Conservation (phyloP, 2,797 vertebrate genomes). For the Parotocinclus haroldoi region DNA sequence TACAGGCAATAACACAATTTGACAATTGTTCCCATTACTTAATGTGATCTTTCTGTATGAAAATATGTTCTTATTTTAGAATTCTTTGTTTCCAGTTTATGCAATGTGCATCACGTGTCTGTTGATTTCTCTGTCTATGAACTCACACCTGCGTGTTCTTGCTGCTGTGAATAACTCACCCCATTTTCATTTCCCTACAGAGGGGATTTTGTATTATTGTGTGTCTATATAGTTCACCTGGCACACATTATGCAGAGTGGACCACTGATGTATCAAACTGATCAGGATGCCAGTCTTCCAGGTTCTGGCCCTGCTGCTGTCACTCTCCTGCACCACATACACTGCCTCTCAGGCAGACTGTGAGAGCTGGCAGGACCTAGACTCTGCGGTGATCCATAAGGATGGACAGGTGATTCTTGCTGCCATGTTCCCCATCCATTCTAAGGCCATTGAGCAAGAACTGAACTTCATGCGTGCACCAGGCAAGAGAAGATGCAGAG, state of each 20-base stretch:
- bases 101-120: too few relatives aligned
- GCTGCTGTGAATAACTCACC: slow-evolving; percentile 2
- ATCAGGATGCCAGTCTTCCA: slow-evolving; percentile 34
- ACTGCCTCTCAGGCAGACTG: slow-evolving; percentile 26
- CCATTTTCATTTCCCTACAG: slow-evolving; percentile 48
- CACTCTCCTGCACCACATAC: slow-evolving; percentile 5
- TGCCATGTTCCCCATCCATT: slow-evolving; percentile 56
- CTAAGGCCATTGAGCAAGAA: slow-evolving; percentile 49
- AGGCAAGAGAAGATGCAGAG: slow-evolving; percentile 46
- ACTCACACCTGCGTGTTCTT: neutral
- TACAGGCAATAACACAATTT: too few relatives aligned
- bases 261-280: neutral
- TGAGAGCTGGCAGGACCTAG: slow-evolving; percentile 46
- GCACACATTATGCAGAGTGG: neutral
- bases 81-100: too few relatives aligned
- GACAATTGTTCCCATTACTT: too few relatives aligned
- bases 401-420: slow-evolving; percentile 52
- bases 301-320: slow-evolving; percentile 21
- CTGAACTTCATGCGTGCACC: slow-evolving; percentile 37
- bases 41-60: too few relatives aligned
- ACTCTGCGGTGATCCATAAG: slow-evolving; percentile 48
- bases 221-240: slow-evolving; percentile 46
- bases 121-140: neutral
- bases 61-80: too few relatives aligned
- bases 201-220: slow-evolving; percentile 29